phyloP scores from a whole-genome alignment of 37 sponge, comb jelly and placozoan genomes.

The Dysidea cf. avara region DNA sequence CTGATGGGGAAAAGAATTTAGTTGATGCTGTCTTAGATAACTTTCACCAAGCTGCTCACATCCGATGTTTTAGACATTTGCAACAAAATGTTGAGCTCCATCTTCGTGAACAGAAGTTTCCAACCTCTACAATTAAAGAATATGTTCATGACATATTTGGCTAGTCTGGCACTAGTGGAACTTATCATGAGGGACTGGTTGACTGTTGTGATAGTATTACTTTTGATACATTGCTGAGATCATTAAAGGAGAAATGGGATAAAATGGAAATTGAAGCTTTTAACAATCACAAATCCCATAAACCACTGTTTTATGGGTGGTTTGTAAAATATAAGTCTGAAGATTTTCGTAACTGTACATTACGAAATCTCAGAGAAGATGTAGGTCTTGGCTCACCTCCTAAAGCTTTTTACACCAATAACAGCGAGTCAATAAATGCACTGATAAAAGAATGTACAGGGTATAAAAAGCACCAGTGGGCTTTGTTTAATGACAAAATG shows the following conservation, averaged over 20 bases:
- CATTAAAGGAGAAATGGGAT: not conserved
- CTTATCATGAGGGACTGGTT: not conserved
- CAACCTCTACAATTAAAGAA: not conserved
- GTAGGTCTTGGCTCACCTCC: no score
- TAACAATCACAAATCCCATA: not conserved
- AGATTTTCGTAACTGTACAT: not conserved
- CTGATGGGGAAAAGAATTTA: not conserved
- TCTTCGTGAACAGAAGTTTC: not conserved
- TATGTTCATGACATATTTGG: not conserved
- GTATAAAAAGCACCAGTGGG: no score
- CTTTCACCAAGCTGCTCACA: not conserved
- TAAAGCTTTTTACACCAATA: no score
- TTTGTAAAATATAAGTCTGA: not conserved
- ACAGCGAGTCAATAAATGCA: no score
- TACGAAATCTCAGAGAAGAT: no score
- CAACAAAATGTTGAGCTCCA: conserved; percentile 1
- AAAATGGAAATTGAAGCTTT: not conserved
- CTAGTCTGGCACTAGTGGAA: not conserved
- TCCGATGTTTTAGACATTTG: not conserved
- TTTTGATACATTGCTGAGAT: not conserved
- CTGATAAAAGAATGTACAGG: no score
- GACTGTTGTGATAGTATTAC: not conserved
- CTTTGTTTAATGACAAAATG: no score
- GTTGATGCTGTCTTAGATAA: not conserved
- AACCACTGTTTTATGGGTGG: not conserved